Evolutionary conservation across 2,797 vertebrate genomes (phyloP).

Genomic region (Pogoniulus pusillus): DNA sequence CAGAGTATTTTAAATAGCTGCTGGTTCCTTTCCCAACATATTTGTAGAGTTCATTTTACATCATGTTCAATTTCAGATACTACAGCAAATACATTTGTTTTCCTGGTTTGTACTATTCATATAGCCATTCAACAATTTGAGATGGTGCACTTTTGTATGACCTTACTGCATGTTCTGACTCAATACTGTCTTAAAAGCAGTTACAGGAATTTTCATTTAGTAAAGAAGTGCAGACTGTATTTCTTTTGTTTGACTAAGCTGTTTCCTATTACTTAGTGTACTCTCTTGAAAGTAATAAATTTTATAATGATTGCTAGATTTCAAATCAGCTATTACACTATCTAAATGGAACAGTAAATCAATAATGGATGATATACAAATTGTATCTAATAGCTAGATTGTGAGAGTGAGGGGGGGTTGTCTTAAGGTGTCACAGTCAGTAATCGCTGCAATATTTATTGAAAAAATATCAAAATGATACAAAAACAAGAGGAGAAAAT

Average conservation of each 20-base stretch:
- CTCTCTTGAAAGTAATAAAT: slow-evolving; percentile 52
- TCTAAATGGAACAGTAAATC: slow-evolving; percentile 50
- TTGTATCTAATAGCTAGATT: slow-evolving; percentile 29
- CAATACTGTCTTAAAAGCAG: slow-evolving; percentile 1
- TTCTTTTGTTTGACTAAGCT: slow-evolving; percentile 61
- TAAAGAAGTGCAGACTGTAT: not conserved
- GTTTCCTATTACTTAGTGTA: slow-evolving; percentile 54
- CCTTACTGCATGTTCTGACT: not conserved
- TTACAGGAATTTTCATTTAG: slow-evolving; percentile 50
- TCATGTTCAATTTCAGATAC: not conserved
- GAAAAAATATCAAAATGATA: slow-evolving; percentile 17
- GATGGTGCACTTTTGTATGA: not conserved
- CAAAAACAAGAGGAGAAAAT: slow-evolving; percentile 15
- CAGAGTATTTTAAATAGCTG: not conserved
- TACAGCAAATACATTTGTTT: not conserved
- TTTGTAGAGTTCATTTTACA: not conserved
- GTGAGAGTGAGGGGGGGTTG: not conserved
- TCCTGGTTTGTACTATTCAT: not conserved
- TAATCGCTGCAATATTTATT: slow-evolving; percentile 19
- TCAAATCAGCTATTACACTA: slow-evolving; percentile 39
- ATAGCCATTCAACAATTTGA: not conserved
- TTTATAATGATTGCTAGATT: slow-evolving; percentile 49
- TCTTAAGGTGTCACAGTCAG: slow-evolving; percentile 2
- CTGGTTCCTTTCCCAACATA: not conserved
- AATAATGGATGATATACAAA: slow-evolving; percentile 51